phyloP scores from a whole-genome alignment of 2,888 invertebrate genomes.

The Choreutis nemorana region DNA sequence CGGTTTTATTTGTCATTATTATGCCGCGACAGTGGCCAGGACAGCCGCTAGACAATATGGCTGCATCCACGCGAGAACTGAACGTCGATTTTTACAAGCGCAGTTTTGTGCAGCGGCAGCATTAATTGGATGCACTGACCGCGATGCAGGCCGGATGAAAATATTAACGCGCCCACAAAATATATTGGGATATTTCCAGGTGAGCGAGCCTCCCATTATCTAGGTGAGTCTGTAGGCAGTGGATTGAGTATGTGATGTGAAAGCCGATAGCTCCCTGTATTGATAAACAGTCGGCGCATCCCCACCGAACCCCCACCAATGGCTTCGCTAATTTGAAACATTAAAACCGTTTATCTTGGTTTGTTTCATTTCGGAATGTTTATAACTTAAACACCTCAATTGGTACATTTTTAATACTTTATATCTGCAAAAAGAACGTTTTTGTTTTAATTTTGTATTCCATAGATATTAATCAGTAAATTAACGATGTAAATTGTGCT shows the following conservation, averaged over 20 bases:
- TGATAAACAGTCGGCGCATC: conserved; percentile 29
- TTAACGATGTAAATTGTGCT: too few relatives aligned
- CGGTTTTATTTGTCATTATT: conserved; percentile 29
- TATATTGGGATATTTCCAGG: conserved; percentile 41
- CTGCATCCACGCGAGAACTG: conserved; percentile 25
- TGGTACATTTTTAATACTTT: too few relatives aligned
- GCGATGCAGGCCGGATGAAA: conserved; percentile 33
- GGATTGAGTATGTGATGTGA: conserved; percentile 18
- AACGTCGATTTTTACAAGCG: conserved; percentile 34
- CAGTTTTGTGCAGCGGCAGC: conserved; percentile 25
- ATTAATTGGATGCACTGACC: conserved; percentile 55
- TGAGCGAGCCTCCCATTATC: conserved; percentile 19
- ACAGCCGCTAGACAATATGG: conserved; percentile 23
- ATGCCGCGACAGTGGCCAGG: conserved; percentile 16
- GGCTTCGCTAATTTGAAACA: too few relatives aligned
- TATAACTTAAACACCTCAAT: too few relatives aligned
- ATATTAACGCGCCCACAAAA: conserved; percentile 39
- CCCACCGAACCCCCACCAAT: too few relatives aligned
- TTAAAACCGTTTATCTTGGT: too few relatives aligned
- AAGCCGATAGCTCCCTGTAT: conserved; percentile 24
- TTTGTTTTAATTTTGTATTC: too few relatives aligned
- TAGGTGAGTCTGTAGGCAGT: conserved; percentile 15
- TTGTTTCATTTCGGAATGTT: too few relatives aligned
- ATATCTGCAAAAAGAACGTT: too few relatives aligned
- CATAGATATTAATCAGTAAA: too few relatives aligned